Evolutionary conservation across 2,888 invertebrate genomes (phyloP).

Genomic region (Rapana venosa): DNA sequence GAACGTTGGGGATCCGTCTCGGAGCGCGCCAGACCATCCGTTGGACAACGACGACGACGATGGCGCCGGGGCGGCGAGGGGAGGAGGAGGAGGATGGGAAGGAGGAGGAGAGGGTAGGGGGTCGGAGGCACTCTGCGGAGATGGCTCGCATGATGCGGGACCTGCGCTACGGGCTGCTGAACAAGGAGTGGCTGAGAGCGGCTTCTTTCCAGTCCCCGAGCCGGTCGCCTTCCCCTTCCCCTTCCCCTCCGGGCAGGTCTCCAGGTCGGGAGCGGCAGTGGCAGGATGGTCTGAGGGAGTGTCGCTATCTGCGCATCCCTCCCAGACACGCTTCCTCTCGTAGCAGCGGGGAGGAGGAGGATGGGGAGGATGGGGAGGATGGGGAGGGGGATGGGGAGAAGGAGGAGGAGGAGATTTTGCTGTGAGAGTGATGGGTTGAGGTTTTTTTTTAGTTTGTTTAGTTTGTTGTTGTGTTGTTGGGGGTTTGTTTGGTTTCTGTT

Average conservation of each 20-base stretch:
- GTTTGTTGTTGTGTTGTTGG: no score
- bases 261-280: not conserved
- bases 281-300: not conserved
- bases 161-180: not conserved
- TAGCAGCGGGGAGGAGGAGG: not conserved
- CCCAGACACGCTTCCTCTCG: not conserved
- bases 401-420: not conserved
- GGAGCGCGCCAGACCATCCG: not conserved
- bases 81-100: no score
- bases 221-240: no score
- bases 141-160: not conserved
- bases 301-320: constrained; percentile 16
- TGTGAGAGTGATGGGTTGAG: no score
- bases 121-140: not conserved
- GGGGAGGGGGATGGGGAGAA: not conserved
- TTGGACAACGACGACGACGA: no score
- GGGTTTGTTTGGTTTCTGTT: no score
- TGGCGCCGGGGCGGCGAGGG: no score
- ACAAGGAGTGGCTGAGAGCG: not conserved
- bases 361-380: not conserved
- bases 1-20: constrained; percentile 5
- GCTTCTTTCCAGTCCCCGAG: no score
- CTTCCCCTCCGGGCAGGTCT: no score
- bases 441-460: no score
- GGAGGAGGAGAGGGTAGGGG: no score